Conservation (phyloP, 2,113 vertebrate genomes). For the Channa maculata region DNA sequence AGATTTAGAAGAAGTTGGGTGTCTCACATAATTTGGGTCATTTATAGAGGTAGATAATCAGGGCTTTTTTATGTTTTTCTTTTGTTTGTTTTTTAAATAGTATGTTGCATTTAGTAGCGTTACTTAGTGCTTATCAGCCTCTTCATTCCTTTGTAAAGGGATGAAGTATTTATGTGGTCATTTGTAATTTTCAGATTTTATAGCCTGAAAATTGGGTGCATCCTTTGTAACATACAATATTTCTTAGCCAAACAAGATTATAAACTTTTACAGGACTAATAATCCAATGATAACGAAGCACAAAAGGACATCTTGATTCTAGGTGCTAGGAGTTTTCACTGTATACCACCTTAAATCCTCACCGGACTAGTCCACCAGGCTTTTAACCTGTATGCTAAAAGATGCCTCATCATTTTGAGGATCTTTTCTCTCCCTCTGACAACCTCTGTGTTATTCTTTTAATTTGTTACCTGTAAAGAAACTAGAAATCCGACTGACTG, state of each 20-base stretch:
- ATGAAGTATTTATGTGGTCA: constrained; percentile 72
- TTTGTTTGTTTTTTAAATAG: constrained; percentile 44
- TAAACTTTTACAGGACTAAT: constrained; percentile 72
- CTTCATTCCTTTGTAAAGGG: constrained; percentile 76
- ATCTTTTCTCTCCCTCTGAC: constrained; percentile 43
- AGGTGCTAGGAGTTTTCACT: constrained; percentile 82
- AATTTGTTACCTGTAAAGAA: constrained; percentile 68
- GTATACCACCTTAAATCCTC: constrained; percentile 76
- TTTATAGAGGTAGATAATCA: constrained; percentile 78
- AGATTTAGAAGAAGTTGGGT: constrained; percentile 80
- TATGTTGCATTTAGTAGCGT: constrained; percentile 72
- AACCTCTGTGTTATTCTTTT: constrained; percentile 47
- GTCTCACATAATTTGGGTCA: constrained; percentile 74
- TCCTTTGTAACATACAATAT: constrained; percentile 75
- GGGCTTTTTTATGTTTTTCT: constrained; percentile 48
- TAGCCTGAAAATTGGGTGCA: constrained; percentile 70
- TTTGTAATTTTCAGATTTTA: constrained; percentile 78
- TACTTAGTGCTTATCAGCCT: constrained; percentile 72
- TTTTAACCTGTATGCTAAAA: constrained; percentile 57
- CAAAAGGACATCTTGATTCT: constrained; percentile 74
- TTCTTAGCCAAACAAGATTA: constrained; percentile 85
- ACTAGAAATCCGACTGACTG: constrained; percentile 79
- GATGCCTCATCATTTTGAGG: constrained; percentile 53
- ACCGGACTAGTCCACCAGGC: constrained; percentile 61
- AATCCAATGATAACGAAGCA: constrained; percentile 78